Percentiles rank a stretch among this genome's conserved stretches.
Conservation (phyloP, 2,888 invertebrate genomes). For the Spatulosminthurus flaviceps region DNA sequence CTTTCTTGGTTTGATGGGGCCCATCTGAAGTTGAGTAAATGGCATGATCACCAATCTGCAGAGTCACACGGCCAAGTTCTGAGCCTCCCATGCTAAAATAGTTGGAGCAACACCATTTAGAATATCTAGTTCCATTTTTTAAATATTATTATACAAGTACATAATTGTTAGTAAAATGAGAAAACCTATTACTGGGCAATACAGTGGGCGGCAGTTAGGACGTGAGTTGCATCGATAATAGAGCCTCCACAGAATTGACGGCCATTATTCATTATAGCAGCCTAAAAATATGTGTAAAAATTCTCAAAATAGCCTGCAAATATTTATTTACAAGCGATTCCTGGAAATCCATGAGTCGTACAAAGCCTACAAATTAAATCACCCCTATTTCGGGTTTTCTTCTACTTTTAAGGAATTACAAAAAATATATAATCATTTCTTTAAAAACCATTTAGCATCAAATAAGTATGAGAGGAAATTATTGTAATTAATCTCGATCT, state of each 20-base stretch:
- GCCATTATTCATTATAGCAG: constrained; percentile 62
- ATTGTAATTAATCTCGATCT: too few species aligned
- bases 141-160: neutral
- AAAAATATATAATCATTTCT: too few species aligned
- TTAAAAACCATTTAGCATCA: too few species aligned
- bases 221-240: constrained; percentile 60
- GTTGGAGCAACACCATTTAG: too few species aligned
- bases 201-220: constrained; percentile 65
- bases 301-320: neutral
- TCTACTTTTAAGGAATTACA: too few species aligned
- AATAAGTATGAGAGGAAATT: too few species aligned
- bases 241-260: constrained; percentile 64
- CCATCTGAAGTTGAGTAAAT: constrained; percentile 80
- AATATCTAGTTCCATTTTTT: neutral
- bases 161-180: neutral
- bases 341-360: too few species aligned
- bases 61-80: constrained; percentile 85
- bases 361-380: too few species aligned
- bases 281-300: constrained; percentile 36
- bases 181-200: constrained; percentile 63
- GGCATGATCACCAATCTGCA: constrained; percentile 83
- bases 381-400: too few species aligned
- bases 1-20: constrained; percentile 79
- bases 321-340: neutral
- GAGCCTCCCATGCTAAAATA: constrained; percentile 82